Conservation (phyloP, 2,888 invertebrate genomes). For the Stratiomys singularior region DNA sequence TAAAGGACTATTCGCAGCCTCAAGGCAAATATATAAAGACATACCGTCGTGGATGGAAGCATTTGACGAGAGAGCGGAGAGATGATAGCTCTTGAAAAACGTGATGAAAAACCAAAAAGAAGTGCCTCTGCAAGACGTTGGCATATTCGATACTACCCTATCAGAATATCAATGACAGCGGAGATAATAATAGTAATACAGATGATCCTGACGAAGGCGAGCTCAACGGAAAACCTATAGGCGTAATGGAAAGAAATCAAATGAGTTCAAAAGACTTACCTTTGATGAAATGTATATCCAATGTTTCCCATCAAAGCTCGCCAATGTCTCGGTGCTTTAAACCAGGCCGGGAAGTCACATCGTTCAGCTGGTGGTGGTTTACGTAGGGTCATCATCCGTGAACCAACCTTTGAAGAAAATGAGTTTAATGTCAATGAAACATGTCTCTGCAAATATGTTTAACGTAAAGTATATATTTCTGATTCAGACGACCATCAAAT, state of each 20-base stretch:
- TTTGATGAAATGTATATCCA: slow-evolving; percentile 86
- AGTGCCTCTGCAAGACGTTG: slow-evolving; percentile 1
- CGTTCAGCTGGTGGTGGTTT: slow-evolving; percentile 65
- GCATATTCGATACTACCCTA: too few species aligned
- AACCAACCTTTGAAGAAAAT: slow-evolving; percentile 61
- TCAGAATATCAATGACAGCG: slow-evolving; percentile 15
- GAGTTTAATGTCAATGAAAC: too few species aligned
- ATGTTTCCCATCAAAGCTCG: slow-evolving; percentile 88
- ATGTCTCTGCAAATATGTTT: too few species aligned
- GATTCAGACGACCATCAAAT: too few species aligned
- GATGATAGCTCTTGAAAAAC: not conserved
- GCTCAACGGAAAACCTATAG: not conserved
- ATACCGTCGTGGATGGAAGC: not conserved
- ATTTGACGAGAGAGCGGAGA: not conserved
- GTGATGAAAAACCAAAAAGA: slow-evolving; percentile 25
- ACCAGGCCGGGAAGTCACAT: slow-evolving; percentile 89
- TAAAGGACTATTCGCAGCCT: slow-evolving; percentile 43
- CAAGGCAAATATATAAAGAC: slow-evolving; percentile 27
- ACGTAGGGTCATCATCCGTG: slow-evolving; percentile 65
- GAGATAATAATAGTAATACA: not conserved
- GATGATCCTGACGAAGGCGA: slow-evolving; percentile 5
- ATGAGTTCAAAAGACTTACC: slow-evolving; percentile 58
- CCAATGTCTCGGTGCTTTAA: slow-evolving; percentile 87
- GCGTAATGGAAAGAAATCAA: not conserved
- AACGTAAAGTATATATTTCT: too few species aligned